Percentiles rank a stretch among this genome's conserved stretches.
Evolutionary conservation across 1,140 invertebrate genomes (phyloP).

Genomic region (Megathymus violae): DNA sequence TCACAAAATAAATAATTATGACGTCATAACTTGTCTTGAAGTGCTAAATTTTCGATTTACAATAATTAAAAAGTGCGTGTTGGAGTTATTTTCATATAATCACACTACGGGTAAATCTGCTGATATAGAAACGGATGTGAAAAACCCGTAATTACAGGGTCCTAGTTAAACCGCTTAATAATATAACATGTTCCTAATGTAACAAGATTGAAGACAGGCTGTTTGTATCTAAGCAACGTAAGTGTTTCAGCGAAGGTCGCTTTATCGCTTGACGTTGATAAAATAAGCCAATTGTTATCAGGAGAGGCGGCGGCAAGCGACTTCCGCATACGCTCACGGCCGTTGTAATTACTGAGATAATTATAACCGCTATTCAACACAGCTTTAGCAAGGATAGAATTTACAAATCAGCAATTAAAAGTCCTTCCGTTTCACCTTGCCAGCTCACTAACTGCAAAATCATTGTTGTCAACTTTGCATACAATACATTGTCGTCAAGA

Average conservation of each 20-base stretch:
- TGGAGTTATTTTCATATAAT: background rate
- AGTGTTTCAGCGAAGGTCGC: conserved; percentile 59
- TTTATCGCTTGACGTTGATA: conserved; percentile 74
- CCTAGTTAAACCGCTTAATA: conserved; percentile 6
- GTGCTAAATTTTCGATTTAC: too few relatives aligned
- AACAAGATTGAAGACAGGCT: conserved; percentile 25
- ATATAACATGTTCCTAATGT: conserved; percentile 20
- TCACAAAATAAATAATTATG: too few relatives aligned
- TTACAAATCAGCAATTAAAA: conserved; percentile 31
- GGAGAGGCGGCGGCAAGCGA: conserved; percentile 58
- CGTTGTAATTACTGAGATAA: conserved; percentile 48
- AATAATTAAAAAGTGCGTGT: background rate
- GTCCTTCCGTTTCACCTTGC: conserved; percentile 36
- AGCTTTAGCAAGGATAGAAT: conserved; percentile 32
- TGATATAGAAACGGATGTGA: background rate
- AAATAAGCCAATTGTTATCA: conserved; percentile 81
- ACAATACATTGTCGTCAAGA: conserved; percentile 12
- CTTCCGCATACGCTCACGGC: conserved; percentile 72
- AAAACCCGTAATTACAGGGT: background rate
- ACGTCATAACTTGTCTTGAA: too few relatives aligned
- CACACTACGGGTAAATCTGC: background rate
- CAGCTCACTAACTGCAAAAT: conserved; percentile 27
- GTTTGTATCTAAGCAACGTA: conserved; percentile 36
- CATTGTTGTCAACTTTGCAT: conserved; percentile 30
- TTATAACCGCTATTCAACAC: conserved; percentile 41